Evolutionary conservation across 2,113 vertebrate genomes (phyloP).

Genomic region (Smithornis capensis): DNA sequence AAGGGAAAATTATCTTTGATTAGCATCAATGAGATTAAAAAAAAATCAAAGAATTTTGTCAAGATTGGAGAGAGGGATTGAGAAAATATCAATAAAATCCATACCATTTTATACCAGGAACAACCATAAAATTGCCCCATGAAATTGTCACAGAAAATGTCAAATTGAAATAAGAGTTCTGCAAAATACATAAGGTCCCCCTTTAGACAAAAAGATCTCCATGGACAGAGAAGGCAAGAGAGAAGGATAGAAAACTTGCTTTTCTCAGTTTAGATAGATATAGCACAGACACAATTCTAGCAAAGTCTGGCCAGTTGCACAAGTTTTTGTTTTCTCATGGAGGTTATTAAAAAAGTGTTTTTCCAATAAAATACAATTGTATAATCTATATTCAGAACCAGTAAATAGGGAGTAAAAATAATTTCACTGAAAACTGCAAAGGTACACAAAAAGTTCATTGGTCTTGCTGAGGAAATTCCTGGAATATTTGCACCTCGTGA

Average conservation of each 20-base stretch:
- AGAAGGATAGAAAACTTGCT: neutral
- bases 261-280: neutral
- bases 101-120: neutral
- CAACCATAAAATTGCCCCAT: neutral
- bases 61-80: neutral
- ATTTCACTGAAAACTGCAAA: neutral
- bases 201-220: neutral
- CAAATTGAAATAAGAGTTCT: neutral
- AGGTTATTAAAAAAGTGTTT: neutral
- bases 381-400: neutral
- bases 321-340: neutral
- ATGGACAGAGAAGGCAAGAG: neutral
- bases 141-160: neutral
- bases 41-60: neutral
- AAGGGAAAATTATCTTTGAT: neutral
- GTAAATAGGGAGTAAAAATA: neutral
- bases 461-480: constrained; percentile 45
- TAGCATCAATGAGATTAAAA: neutral
- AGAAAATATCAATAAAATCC: neutral
- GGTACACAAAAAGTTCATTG: neutral
- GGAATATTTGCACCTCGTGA: constrained; percentile 46
- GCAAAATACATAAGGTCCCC: neutral
- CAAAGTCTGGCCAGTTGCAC: neutral
- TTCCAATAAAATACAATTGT: neutral
- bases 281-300: neutral